A percentile compares a stretch with the other conserved stretches of the same genome.
These are phyloP conservation scores for Halictus quadricinctus DNA, from an alignment of 2,888 invertebrate species.

Conservation along the genomic window DNA sequence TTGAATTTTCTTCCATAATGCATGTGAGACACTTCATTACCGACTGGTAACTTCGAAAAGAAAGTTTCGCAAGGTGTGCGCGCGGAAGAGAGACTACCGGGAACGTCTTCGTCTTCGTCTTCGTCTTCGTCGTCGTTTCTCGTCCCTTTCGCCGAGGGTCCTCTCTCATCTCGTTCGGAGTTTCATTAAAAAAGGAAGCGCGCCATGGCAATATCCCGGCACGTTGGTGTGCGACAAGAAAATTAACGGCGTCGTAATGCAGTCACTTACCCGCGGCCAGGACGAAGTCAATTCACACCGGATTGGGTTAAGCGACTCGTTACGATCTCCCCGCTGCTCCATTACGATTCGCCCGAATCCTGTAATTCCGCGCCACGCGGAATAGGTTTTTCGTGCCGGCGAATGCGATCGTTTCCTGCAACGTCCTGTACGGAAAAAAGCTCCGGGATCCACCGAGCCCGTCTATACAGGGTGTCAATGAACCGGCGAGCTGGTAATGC, in stretches of 20 bases:
- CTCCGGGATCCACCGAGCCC: slow-evolving; percentile 3
- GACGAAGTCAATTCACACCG: slow-evolving; percentile 19
- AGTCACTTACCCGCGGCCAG: neutral
- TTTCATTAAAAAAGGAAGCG: slow-evolving; percentile 8
- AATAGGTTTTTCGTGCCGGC: slow-evolving; percentile 30
- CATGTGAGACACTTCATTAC: slow-evolving; percentile 5
- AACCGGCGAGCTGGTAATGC: neutral
- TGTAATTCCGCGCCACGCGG: slow-evolving; percentile 3
- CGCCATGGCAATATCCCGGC: slow-evolving; percentile 1
- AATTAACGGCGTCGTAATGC: slow-evolving; percentile 5
- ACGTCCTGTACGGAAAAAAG: slow-evolving; percentile 31
- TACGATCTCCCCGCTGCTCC: slow-evolving; percentile 23
- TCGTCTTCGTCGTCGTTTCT: neutral
- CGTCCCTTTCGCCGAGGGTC: neutral
- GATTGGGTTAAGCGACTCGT: slow-evolving; percentile 25
- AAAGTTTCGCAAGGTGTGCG: neutral
- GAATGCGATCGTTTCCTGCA: slow-evolving; percentile 37
- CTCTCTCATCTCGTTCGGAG: neutral
- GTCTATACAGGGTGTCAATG: neutral
- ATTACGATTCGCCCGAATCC: slow-evolving; percentile 20
- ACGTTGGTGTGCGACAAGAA: slow-evolving; percentile 8
- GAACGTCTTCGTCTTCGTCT: no score
- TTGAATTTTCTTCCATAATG: neutral
- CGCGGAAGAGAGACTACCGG: neutral
- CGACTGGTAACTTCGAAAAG: slow-evolving; percentile 4